Base-by-base conservation (phyloP, 2,888 invertebrate species). In the Cephus nigrinus region DNA sequence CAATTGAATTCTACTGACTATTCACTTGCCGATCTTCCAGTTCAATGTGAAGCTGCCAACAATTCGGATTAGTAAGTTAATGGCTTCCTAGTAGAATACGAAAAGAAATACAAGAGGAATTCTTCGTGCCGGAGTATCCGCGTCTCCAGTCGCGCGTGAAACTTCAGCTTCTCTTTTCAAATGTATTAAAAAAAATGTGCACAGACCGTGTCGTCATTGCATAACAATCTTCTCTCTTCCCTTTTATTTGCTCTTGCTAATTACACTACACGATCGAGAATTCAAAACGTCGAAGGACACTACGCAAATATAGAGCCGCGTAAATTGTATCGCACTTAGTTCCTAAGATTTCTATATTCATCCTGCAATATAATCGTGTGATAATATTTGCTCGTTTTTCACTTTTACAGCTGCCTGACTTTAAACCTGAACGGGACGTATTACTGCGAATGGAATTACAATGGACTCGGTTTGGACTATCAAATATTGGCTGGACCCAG, bases 361-460 rank as follows among this genome's bases (percentile, higher is more conserved):
- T 40, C 15, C 15, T 4, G 4, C 1, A 1, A 4, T 36, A 36
- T 1, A 12, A 36, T 36, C 1, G 12, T 4, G 12, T 12, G 36
- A 12, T 36, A 40, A 55, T 55, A 55, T 23, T 23, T 9, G 0
- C 0, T 23, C 0, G 23, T 55, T 23, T 23, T 23, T 15, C 15
- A 1, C 15, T 15, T 23, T 55, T 23, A 23, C 40, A 96, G 96
- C 86, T 96, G 96, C 89, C 91, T 92, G 81, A 92, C 94, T 0
- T 92, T 95, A 73, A 93, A 93, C 77, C 85, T 95, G 75, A 96
- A 97, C 86, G 97, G 96, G 0, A 95, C 95, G 0, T 88, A 92
- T 11, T 96, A 96, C 90, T 98, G 98, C 92, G 96, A 97, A 88
- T 98, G 98, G 98, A 96, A 96, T 89, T 97, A 97, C 93, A 98